These are phyloP conservation scores for Chymomyza procnemis DNA, from an alignment of 2,888 invertebrate species.

Conservation along the genomic window DNA sequence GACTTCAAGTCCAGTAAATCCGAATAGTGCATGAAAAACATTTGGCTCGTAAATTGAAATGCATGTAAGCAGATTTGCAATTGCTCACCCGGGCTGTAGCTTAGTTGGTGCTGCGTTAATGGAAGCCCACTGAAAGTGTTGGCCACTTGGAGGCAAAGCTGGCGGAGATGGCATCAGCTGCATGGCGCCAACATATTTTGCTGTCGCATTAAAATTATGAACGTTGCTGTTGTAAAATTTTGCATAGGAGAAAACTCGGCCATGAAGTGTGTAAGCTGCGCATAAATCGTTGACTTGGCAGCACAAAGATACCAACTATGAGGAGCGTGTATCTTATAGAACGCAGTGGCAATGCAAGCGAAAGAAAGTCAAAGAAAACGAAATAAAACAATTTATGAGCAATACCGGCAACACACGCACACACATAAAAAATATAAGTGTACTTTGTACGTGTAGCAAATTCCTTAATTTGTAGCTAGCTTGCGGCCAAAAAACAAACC, in stretches of 20 bases:
- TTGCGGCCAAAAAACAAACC: conserved; percentile 13
- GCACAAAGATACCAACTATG: background rate
- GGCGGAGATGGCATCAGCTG: conserved; percentile 22
- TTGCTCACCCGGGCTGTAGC: conserved; percentile 19
- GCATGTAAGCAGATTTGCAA: conserved; percentile 48
- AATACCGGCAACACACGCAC: background rate
- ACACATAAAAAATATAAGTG: background rate
- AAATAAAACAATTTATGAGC: conserved; percentile 5
- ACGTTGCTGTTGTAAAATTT: conserved; percentile 50
- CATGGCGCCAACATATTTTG: conserved; percentile 67
- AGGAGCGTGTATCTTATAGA: background rate
- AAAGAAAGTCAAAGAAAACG: conserved; percentile 11
- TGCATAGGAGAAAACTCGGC: conserved; percentile 33
- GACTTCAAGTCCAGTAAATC: conserved; percentile 34
- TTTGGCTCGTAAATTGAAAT: conserved; percentile 53
- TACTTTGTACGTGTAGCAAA: conserved; percentile 54
- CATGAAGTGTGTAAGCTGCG: background rate
- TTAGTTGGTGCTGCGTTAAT: background rate
- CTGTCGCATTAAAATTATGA: conserved; percentile 68
- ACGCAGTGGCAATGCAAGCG: background rate
- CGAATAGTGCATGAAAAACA: conserved; percentile 29
- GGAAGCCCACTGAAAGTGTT: background rate
- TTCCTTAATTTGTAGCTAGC: conserved; percentile 49
- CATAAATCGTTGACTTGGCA: conserved; percentile 40
- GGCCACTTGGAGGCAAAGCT: background rate